Conservation (phyloP, 37 sponge, comb jelly and placozoan genomes). For the Ephydatia muelleri region DNA sequence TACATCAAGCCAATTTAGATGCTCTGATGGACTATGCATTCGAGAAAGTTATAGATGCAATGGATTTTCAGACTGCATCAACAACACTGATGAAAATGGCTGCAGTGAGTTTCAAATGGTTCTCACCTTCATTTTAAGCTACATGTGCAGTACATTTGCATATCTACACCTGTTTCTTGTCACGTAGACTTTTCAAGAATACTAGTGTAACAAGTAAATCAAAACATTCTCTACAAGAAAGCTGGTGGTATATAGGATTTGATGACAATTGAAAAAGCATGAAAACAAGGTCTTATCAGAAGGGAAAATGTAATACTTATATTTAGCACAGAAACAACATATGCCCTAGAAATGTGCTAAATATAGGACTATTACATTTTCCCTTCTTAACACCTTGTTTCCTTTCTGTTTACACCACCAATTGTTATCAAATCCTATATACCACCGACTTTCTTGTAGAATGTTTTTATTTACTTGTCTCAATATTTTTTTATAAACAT, state of each 20-base stretch:
- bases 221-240: not conserved
- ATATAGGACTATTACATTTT: not conserved
- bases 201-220: not conserved
- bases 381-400: not conserved
- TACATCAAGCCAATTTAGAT: too few species aligned
- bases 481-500: too few species aligned
- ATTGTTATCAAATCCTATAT: not conserved
- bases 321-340: not conserved
- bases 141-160: too few species aligned
- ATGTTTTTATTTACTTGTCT: not conserved
- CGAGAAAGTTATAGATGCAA: too few species aligned
- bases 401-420: not conserved
- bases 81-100: too few species aligned
- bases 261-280: not conserved
- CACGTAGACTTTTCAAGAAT: too few species aligned
- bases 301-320: not conserved
- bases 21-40: too few species aligned
- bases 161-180: too few species aligned
- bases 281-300: too few species aligned
- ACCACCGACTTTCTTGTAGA: not conserved
- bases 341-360: not conserved
- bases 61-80: too few species aligned
- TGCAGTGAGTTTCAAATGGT: too few species aligned
- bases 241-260: not conserved
- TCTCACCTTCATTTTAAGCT: too few species aligned